Conservation (phyloP, 2,888 invertebrate species). For the Zeuzera pyrina region DNA sequence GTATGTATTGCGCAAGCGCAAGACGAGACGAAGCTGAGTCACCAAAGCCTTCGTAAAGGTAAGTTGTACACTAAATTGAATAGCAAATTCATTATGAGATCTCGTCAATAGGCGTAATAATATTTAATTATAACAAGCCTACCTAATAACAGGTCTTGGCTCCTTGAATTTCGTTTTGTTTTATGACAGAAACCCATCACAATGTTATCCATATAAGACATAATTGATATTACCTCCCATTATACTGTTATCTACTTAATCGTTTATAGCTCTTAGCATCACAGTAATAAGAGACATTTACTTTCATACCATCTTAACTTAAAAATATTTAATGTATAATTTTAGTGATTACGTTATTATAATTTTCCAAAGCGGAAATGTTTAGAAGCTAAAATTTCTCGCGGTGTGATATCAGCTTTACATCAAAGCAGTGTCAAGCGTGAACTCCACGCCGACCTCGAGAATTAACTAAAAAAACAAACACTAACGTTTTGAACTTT, state of each 20-base stretch:
- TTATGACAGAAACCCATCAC: too few relatives aligned
- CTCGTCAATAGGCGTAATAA: too few relatives aligned
- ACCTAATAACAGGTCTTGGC: too few relatives aligned
- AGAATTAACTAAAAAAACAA: constrained; percentile 41
- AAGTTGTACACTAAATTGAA: neutral
- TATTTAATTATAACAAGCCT: too few relatives aligned
- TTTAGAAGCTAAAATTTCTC: neutral
- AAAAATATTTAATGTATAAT: neutral
- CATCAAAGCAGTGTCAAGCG: constrained; percentile 26
- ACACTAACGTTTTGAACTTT: constrained; percentile 48
- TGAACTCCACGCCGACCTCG: constrained; percentile 45
- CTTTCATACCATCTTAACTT: neutral
- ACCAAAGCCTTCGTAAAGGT: constrained; percentile 39
- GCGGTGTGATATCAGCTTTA: constrained; percentile 2
- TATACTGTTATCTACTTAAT: too few relatives aligned
- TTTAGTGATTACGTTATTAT: neutral
- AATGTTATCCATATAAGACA: too few relatives aligned
- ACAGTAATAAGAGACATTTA: neutral
- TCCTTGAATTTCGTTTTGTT: too few relatives aligned
- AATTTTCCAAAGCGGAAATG: neutral
- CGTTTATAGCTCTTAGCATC: too few relatives aligned
- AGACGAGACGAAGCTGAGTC: constrained; percentile 52
- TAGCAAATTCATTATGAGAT: too few relatives aligned
- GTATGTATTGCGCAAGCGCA: constrained; percentile 46
- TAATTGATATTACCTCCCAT: too few relatives aligned